These are phyloP conservation scores for Nymphalis urticae DNA, from an alignment of 2,888 invertebrate genomes.

Conservation along the genomic window DNA sequence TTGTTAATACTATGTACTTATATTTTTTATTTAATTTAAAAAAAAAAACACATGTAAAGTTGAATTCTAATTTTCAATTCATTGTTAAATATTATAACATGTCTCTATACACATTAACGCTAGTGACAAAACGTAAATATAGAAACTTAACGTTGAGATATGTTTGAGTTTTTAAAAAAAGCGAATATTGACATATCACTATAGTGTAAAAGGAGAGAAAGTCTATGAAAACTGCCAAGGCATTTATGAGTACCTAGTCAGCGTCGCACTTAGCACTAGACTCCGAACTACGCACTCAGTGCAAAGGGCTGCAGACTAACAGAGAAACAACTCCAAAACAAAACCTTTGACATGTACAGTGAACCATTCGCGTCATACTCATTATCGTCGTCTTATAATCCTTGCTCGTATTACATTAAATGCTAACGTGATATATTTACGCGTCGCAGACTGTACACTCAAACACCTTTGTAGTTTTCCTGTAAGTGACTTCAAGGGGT, in stretches of 20 bases:
- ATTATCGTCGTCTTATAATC: constrained; percentile 19
- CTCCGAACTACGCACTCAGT: constrained; percentile 35
- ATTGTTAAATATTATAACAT: too few species aligned
- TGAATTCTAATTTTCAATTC: too few species aligned
- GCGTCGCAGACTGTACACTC: constrained; percentile 10
- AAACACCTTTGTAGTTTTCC: constrained; percentile 33
- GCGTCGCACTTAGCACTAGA: constrained; percentile 28
- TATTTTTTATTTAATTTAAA: too few species aligned
- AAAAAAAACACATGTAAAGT: too few species aligned
- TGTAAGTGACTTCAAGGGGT: constrained; percentile 35
- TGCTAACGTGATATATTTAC: constrained; percentile 11
- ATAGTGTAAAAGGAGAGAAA: constrained; percentile 3
- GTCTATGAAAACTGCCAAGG: constrained; percentile 25
- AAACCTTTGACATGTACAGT: constrained; percentile 28
- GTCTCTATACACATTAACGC: too few species aligned
- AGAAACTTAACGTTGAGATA: too few species aligned
- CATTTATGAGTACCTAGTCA: constrained; percentile 22
- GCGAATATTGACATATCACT: neutral
- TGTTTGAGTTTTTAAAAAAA: neutral
- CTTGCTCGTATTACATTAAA: constrained; percentile 15
- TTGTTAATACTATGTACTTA: neutral
- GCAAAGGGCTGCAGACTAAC: constrained; percentile 27
- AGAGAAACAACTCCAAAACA: constrained; percentile 32
- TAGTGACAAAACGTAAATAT: too few species aligned
- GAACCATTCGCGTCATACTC: constrained; percentile 9